Conservation (phyloP, 2,113 vertebrate genomes). For the Equus przewalskii region DNA sequence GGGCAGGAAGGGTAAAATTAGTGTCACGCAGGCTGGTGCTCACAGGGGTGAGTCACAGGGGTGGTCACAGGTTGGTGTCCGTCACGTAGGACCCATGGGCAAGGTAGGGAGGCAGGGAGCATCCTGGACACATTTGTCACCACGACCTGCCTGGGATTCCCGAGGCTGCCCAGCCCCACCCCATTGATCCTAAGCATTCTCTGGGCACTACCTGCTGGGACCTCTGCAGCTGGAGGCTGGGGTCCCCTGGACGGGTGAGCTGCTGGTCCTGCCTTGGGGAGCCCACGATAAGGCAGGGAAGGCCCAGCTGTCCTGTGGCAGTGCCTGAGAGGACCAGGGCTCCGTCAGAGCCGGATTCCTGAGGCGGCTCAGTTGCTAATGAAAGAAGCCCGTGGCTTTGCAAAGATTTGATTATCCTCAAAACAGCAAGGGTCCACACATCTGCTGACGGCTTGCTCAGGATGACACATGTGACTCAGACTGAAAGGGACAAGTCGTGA, state of each 20-base stretch:
- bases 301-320: no score
- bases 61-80: neutral
- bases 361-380: no score
- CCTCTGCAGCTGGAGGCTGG: neutral
- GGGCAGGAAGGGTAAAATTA: neutral
- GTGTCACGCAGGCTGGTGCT: neutral
- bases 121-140: no score
- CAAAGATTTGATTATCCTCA: neutral
- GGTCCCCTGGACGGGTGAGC: neutral
- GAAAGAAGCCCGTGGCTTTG: neutral
- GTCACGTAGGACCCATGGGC: no score
- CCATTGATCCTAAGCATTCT: neutral
- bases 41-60: neutral
- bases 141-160: neutral
- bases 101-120: no score
- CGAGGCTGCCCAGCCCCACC: no score
- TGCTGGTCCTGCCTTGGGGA: neutral
- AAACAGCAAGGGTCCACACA: neutral
- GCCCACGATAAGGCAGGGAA: neutral
- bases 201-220: neutral
- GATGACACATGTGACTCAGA: neutral
- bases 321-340: neutral
- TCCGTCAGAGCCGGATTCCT: neutral
- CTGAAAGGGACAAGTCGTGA: neutral
- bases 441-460: neutral